A percentile compares a stretch with the other conserved stretches of the same genome.
Conservation (phyloP, 1,140 invertebrate genomes). For the Aplysia californica region DNA sequence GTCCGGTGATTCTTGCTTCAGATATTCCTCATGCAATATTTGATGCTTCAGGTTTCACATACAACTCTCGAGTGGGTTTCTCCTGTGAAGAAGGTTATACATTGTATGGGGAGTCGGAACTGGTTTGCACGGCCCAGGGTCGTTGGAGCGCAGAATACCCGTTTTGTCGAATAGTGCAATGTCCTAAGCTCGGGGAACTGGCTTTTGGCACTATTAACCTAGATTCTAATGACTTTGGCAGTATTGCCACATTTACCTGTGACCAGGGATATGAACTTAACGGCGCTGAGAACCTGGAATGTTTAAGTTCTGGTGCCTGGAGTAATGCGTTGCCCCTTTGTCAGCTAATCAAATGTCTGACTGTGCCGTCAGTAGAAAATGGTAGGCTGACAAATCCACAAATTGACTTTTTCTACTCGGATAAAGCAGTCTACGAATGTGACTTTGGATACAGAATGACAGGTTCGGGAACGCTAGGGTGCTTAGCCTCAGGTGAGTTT, state of each 20-base stretch:
- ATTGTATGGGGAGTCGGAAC: constrained; percentile 14
- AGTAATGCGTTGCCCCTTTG: constrained; percentile 85
- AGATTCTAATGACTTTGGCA: constrained; percentile 40
- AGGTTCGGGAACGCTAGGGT: constrained; percentile 48
- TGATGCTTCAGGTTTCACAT: constrained; percentile 39
- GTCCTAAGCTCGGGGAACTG: constrained; percentile 33
- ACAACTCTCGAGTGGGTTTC: constrained; percentile 41
- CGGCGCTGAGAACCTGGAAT: constrained; percentile 33
- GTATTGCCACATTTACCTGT: constrained; percentile 61
- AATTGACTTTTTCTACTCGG: constrained; percentile 7
- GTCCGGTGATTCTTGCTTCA: constrained; percentile 26
- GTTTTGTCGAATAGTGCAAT: constrained; percentile 37
- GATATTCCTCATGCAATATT: constrained; percentile 39
- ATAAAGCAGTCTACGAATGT: constrained; percentile 39
- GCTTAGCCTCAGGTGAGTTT: constrained; percentile 48
- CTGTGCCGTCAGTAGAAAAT: constrained; percentile 14
- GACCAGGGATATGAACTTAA: constrained; percentile 70
- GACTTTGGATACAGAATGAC: constrained; percentile 57
- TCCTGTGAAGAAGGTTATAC: constrained; percentile 49
- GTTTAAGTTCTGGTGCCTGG: constrained; percentile 77
- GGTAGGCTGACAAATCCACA: constrained; percentile 66
- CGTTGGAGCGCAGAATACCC: constrained; percentile 78
- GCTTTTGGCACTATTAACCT: constrained; percentile 26
- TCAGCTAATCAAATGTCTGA: constrained; percentile 67
- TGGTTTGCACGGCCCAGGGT: constrained; percentile 72